A percentile compares a stretch with the other conserved stretches of the same genome.
phyloP scores from a whole-genome alignment of 2,888 invertebrate genomes.

The Choreutis nemorana region DNA sequence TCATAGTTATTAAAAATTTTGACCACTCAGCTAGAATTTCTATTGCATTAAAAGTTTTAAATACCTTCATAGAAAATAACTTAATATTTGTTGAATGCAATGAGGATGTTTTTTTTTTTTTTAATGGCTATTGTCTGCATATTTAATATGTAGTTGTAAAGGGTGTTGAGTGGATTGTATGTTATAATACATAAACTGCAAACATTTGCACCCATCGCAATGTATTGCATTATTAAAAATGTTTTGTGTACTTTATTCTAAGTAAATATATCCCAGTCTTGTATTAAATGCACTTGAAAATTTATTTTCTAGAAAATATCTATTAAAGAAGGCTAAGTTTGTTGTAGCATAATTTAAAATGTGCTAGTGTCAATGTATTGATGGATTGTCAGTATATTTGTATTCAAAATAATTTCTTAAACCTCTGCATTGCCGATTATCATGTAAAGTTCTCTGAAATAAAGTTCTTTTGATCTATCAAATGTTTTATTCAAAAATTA shows the following conservation, averaged over 20 bases:
- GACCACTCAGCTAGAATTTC: constrained; percentile 34
- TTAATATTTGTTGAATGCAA: neutral
- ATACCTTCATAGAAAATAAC: constrained; percentile 2
- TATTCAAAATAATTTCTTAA: constrained; percentile 58
- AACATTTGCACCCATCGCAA: constrained; percentile 42
- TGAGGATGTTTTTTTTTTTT: too few relatives aligned
- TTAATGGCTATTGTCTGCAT: too few relatives aligned
- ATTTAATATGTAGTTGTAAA: too few relatives aligned
- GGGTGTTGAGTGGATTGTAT: too few relatives aligned
- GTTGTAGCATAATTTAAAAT: constrained; percentile 51
- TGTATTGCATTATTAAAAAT: constrained; percentile 33
- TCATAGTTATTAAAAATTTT: constrained; percentile 22
- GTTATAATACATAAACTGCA: constrained; percentile 9
- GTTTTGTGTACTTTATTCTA: constrained; percentile 23
- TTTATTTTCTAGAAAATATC: constrained; percentile 39
- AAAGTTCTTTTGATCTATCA: constrained; percentile 66
- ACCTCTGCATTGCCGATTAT: constrained; percentile 65
- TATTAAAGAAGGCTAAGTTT: constrained; percentile 44
- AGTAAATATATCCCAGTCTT: too few relatives aligned
- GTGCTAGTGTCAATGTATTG: constrained; percentile 56
- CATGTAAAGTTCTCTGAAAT: constrained; percentile 65
- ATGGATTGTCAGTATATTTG: constrained; percentile 57
- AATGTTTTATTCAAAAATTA: constrained; percentile 10
- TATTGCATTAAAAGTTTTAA: constrained; percentile 22
- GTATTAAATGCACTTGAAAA: constrained; percentile 39